Conservation (phyloP, 2,797 vertebrate genomes). For the Phoebastria nigripes region DNA sequence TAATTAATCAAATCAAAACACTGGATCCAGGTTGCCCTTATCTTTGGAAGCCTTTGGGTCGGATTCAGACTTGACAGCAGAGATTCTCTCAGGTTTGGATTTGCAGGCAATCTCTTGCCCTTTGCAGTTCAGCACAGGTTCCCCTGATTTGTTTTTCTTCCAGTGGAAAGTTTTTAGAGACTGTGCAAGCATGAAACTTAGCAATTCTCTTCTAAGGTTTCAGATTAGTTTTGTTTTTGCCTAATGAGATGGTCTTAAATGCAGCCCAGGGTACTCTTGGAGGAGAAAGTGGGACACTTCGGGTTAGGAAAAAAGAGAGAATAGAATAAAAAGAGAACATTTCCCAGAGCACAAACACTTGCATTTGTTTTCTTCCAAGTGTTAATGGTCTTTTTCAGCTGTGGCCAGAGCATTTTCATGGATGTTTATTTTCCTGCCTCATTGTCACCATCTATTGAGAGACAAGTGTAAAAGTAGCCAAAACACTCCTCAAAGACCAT, state of each 20-base stretch:
- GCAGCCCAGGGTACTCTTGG: background rate
- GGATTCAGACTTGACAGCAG: background rate
- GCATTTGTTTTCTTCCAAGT: conserved; percentile 35
- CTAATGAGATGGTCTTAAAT: background rate
- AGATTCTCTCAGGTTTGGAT: background rate
- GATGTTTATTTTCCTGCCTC: conserved; percentile 48
- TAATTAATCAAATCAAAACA: background rate
- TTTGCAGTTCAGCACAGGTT: background rate
- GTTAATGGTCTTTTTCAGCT: conserved; percentile 61
- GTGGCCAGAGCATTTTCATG: conserved; percentile 58
- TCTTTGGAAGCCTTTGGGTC: background rate
- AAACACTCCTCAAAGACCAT: conserved; percentile 27
- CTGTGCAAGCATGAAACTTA: background rate
- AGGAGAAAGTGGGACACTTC: conserved; percentile 26
- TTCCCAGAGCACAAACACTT: conserved; percentile 51
- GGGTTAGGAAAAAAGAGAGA: conserved; percentile 5
- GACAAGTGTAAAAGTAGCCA: conserved; percentile 30
- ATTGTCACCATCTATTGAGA: conserved; percentile 53
- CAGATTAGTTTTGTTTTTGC: background rate
- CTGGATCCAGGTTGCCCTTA: background rate
- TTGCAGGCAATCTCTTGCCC: background rate
- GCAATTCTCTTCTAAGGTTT: background rate
- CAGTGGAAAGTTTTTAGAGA: background rate
- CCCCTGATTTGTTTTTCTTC: background rate
- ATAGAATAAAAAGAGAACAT: background rate